phyloP scores from a whole-genome alignment of 92 coral and sea anemone genomes.

The Ricordea florida region DNA sequence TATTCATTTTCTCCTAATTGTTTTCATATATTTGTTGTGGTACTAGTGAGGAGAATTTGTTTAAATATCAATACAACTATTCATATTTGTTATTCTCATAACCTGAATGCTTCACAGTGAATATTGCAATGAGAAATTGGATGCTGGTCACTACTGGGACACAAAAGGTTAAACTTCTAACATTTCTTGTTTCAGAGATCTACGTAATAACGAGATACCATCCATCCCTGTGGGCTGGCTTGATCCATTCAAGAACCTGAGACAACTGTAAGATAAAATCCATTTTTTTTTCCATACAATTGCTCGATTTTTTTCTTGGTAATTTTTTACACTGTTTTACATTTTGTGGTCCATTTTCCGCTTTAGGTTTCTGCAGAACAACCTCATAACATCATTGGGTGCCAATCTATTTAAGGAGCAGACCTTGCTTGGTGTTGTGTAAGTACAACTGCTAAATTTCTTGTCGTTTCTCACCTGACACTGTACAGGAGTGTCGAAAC shows the following conservation, averaged over 20 bases:
- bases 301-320: neutral
- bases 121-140: too few relatives aligned
- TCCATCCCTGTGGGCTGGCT: conserved; percentile 63
- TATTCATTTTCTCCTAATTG: too few relatives aligned
- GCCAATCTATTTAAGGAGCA: conserved; percentile 30
- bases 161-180: too few relatives aligned
- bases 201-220: conserved; percentile 67
- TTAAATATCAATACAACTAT: too few relatives aligned
- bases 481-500: too few relatives aligned
- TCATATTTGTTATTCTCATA: too few relatives aligned
- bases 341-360: neutral
- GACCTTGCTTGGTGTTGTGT: neutral
- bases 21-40: too few relatives aligned
- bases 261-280: conserved; percentile 24
- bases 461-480: neutral
- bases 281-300: too few relatives aligned
- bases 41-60: too few relatives aligned
- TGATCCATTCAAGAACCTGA: conserved; percentile 57
- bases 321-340: neutral
- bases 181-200: conserved; percentile 53
- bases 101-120: too few relatives aligned
- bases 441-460: neutral
- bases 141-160: too few relatives aligned
- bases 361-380: conserved; percentile 6
- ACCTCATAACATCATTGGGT: neutral